phyloP scores from a whole-genome alignment of 1,140 invertebrate genomes.

The Dreissena rostriformis region DNA sequence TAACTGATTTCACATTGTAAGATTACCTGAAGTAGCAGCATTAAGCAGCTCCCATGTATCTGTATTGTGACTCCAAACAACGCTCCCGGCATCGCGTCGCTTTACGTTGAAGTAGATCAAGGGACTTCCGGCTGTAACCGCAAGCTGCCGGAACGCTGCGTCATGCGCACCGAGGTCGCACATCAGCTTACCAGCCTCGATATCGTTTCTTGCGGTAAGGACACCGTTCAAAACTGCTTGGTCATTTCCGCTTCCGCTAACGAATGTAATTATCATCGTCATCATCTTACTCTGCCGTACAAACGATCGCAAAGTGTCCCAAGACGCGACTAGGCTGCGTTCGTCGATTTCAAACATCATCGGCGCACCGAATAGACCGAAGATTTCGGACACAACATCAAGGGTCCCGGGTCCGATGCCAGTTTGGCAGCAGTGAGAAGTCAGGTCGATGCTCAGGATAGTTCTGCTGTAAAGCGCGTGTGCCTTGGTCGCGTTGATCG shows the following conservation, averaged over 20 bases:
- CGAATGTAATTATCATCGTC: background rate
- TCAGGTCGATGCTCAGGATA: slow-evolving; percentile 31
- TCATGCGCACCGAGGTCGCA: slow-evolving; percentile 11
- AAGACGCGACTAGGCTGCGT: background rate
- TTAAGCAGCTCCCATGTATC: slow-evolving; percentile 41
- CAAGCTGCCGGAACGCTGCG: background rate
- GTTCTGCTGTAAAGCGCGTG: background rate
- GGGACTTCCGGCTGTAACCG: slow-evolving; percentile 37
- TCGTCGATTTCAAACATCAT: slow-evolving; percentile 16
- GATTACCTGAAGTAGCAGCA: slow-evolving; percentile 26
- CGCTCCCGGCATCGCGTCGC: slow-evolving; percentile 37
- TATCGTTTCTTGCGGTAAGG: slow-evolving; percentile 38
- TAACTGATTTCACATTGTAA: background rate
- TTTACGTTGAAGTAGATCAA: slow-evolving; percentile 38
- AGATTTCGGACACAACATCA: slow-evolving; percentile 1
- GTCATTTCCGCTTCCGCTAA: background rate
- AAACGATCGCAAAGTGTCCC: slow-evolving; percentile 10
- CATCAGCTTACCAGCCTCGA: slow-evolving; percentile 17
- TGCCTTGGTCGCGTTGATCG: background rate
- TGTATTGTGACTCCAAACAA: slow-evolving; percentile 52
- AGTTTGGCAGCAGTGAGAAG: slow-evolving; percentile 6
- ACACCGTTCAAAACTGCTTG: background rate
- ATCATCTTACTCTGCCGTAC: background rate
- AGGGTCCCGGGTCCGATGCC: slow-evolving; percentile 2
- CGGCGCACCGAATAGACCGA: background rate